Evolutionary conservation across 2,113 vertebrate genomes (phyloP), one percentile per base, ranked within the genome.

Genomic region (Calyptomena viridis): DNA sequence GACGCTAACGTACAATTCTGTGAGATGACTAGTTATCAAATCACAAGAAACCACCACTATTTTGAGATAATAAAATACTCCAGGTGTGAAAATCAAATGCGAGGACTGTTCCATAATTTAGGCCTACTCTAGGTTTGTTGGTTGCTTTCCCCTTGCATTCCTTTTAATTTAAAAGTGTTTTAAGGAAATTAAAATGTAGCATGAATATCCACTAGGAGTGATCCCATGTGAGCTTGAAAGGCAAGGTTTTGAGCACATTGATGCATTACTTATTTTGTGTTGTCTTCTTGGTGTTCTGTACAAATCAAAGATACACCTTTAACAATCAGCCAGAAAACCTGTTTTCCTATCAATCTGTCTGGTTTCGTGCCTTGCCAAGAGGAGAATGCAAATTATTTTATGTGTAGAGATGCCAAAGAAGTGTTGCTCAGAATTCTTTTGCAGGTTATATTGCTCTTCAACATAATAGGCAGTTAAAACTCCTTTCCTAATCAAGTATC

Each of bases 331-430:
- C 46, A 84, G 89, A 52, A 95, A 96, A 87, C 10, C 31, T 87
- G 40, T 79, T 96, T 96, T 96, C 69, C 75, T 96, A 77, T 94
- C 90, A 95, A 39, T 95, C 72, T 93, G 46, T 74, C 81, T 86
- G 59, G 35, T 91, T 95, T 91, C 59, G 79, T 89, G 30, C 37
- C 49, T 94, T 95, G 49, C 68, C 78, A 92, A 88, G 81, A 95
- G 60, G 46, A 81, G 68, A 96, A 97, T 76, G 56, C 7, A 96
- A 96, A 94, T 95, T 93, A 89, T n/a, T 84, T 83, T 88, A 35
- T 88, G 30, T 30, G 53, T 10, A 86, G 22, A 78, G 30, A 49
- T 49, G 19, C 2, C 75, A 75, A 84, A 67, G 0, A 11, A 27
- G 5, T 23, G 8, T 63, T 13, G 17, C 68, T 90, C 35, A 47